These are phyloP conservation scores for Notoglanidium macrostoma DNA, from an alignment of 2,797 vertebrate genomes.

Conservation along the genomic window DNA sequence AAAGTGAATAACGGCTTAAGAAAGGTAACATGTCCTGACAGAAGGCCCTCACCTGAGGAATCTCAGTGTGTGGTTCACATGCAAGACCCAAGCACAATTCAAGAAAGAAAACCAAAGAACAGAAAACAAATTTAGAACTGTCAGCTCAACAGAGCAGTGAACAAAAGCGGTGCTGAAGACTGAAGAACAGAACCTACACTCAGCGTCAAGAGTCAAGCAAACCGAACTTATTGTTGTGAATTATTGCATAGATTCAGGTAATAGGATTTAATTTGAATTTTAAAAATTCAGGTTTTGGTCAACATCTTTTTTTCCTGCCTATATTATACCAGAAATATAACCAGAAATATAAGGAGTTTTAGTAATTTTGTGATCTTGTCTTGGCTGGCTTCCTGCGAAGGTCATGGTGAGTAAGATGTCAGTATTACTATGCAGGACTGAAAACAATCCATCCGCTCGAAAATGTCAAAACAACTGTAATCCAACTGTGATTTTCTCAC, in stretches of 20 bases:
- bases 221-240: background rate
- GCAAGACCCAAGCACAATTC: background rate
- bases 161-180: conserved; percentile 9
- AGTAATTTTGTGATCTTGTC: background rate
- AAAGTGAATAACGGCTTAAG: background rate
- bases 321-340: background rate
- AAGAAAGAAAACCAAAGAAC: background rate
- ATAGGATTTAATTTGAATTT: background rate
- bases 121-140: conserved; percentile 21
- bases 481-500: background rate
- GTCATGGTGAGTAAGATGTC: background rate
- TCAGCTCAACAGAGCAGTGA: conserved; percentile 22
- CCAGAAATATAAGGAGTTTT: background rate
- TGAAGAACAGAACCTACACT: background rate
- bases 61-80: background rate
- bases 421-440: background rate
- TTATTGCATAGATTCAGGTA: background rate
- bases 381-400: background rate
- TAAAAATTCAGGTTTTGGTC: no score
- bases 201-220: background rate
- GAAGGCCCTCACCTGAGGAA: background rate
- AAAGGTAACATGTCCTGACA: background rate
- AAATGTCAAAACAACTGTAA: background rate
- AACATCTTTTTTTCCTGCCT: background rate
- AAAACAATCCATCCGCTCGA: background rate